Evolutionary conservation across 2,797 vertebrate genomes (phyloP).

Genomic region (Simalia tracyae): DNA sequence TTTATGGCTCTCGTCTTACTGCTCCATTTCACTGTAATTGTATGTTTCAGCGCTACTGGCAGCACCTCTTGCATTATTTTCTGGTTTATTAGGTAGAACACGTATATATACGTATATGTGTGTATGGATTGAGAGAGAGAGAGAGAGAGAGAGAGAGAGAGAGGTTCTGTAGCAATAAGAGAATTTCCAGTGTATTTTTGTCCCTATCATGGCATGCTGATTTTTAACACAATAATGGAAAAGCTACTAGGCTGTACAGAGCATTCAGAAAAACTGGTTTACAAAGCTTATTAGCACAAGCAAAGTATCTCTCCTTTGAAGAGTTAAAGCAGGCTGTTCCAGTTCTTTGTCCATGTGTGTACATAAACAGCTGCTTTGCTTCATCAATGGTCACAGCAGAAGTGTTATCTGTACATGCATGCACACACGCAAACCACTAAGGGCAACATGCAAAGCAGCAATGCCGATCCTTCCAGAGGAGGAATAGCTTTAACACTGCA

Average conservation of each 20-base stretch:
- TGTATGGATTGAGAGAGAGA: no score
- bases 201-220: constrained; percentile 21
- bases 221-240: background rate
- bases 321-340: background rate
- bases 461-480: background rate
- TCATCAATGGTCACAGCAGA: background rate
- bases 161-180: background rate
- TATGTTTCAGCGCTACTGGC: background rate
- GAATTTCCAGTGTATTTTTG: constrained; percentile 3
- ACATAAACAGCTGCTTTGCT: background rate
- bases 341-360: background rate
- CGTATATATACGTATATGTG: background rate
- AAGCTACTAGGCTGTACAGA: background rate
- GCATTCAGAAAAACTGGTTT: background rate
- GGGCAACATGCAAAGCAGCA: background rate
- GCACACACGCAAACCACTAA: background rate
- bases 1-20: background rate
- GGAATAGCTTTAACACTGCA: background rate
- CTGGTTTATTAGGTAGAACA: background rate
- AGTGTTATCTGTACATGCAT: background rate
- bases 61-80: background rate
- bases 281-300: background rate
- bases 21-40: background rate
- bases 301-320: background rate
- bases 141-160: background rate